These are phyloP conservation scores for Hippasteria phrygiana DNA, from an alignment of 53 echinoderm and acorn worm species.

Conservation along the genomic window DNA sequence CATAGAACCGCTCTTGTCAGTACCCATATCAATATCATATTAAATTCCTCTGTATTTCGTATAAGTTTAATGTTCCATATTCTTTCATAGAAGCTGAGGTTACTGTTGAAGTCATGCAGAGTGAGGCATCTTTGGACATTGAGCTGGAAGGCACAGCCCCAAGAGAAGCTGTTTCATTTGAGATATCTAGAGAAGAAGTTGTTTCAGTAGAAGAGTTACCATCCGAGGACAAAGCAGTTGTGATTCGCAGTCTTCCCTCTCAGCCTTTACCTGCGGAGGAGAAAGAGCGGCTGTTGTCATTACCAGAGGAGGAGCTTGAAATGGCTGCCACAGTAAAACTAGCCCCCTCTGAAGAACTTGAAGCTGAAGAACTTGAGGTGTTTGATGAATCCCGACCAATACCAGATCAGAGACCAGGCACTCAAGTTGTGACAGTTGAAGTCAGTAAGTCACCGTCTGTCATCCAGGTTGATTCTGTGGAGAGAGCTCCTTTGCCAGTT, in stretches of 20 bases:
- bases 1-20: background rate
- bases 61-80: conserved; percentile 7
- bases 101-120: conserved; percentile 48
- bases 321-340: conserved; percentile 25
- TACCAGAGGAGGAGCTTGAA: conserved; percentile 30
- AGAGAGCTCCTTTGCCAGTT: conserved; percentile 24
- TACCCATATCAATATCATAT: background rate
- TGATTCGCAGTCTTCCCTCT: conserved; percentile 25
- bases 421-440: conserved; percentile 40
- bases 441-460: conserved; percentile 39
- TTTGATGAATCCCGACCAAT: conserved; percentile 17
- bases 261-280: conserved; percentile 16
- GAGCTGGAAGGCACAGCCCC: conserved; percentile 28
- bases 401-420: conserved; percentile 12
- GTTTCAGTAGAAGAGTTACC: conserved; percentile 21
- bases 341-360: conserved; percentile 22
- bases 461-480: conserved; percentile 32
- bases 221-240: conserved; percentile 33
- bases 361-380: conserved; percentile 29
- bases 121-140: conserved; percentile 35
- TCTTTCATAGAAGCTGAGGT: conserved; percentile 40
- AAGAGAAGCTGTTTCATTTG: conserved; percentile 25
- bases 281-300: background rate
- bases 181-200: conserved; percentile 15
- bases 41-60: background rate